These are phyloP conservation scores for Xiphorhynchus elegans DNA, from an alignment of 2,113 vertebrate species.

Conservation along the genomic window DNA sequence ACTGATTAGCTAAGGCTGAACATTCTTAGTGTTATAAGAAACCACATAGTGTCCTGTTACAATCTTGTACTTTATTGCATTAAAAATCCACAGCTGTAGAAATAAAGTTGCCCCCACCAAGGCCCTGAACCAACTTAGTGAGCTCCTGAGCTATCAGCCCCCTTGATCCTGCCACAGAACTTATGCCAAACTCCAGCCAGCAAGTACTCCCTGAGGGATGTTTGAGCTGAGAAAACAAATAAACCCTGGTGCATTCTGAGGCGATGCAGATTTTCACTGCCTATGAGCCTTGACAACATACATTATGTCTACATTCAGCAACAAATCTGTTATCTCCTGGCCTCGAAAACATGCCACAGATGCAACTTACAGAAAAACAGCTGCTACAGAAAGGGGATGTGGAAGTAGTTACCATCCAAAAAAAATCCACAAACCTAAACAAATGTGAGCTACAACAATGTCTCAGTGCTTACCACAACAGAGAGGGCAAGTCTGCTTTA, in stretches of 20 bases:
- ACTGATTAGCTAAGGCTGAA: neutral
- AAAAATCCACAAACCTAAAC: constrained; percentile 25
- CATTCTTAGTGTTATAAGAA: neutral
- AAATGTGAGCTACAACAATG: constrained; percentile 25
- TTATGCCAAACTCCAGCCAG: neutral
- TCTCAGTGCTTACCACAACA: constrained; percentile 40
- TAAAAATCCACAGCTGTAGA: neutral
- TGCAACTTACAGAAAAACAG: constrained; percentile 41
- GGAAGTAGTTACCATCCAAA: constrained; percentile 45
- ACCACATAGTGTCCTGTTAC: neutral
- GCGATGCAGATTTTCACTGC: constrained; percentile 2
- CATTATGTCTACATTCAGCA: constrained; percentile 42
- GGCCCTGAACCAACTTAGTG: neutral
- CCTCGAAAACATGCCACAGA: constrained; percentile 36
- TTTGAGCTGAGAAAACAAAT: constrained; percentile 30
- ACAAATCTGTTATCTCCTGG: constrained; percentile 59
- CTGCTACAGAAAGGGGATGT: constrained; percentile 36
- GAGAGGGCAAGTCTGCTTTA: constrained; percentile 2
- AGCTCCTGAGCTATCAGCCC: neutral
- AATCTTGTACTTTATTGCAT: neutral
- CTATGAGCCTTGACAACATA: neutral
- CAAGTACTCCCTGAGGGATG: neutral
- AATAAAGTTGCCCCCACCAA: neutral
- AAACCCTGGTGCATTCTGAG: constrained; percentile 28
- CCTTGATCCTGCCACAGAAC: neutral